Base-by-base conservation (phyloP, 1,140 invertebrate genomes). In the Drosophila tristis region DNA sequence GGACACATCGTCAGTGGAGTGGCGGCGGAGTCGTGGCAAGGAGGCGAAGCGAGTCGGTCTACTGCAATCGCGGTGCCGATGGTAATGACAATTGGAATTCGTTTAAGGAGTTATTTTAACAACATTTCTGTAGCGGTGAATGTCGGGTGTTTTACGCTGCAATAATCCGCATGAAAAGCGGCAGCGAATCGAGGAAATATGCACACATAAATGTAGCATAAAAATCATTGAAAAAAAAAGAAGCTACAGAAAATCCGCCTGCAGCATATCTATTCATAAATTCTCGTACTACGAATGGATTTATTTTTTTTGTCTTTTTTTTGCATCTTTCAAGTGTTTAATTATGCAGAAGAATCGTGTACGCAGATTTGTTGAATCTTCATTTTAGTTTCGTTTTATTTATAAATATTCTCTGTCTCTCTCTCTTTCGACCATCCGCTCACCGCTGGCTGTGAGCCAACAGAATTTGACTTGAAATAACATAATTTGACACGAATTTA, bases 401-500 rank as follows among this genome's bases (percentile, higher is more conserved):
- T 67, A 35, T 70, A 71, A 70, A 59, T 25, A 70, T 50, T 51
- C 16, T 20, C 39, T 35, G 13, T 43, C 67, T 25, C 23, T 2
- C 23, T 60, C 39, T 55, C 4, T 16, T 1, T 16, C 13, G 20
- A 8, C 7, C 16, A 62, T 47, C 23, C 23, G 26, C 20, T 61
- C 31, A 26, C 43, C 26, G 26, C 55, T 76, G 74, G 81, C 82
- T 47, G 43, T 6, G 11, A 4, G 48, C 78, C 81, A 85, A 72
- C 48, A 48, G 68, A 74, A 87, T 87, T 82, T 75, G 74, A 87
- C 82, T 82, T 78, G 64, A 71, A 75, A 67, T 76, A 76, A 68
- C 63, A 56, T 86, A 86, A 86, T 86, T 87, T 86, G 82, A 86
- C 82, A 89, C 82, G 56, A 86, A 86, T 86, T 75, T 86, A 78